Evolutionary conservation across 2,888 invertebrate species (phyloP), one percentile per base, ranked within the genome.

Genomic region (Cancer borealis): DNA sequence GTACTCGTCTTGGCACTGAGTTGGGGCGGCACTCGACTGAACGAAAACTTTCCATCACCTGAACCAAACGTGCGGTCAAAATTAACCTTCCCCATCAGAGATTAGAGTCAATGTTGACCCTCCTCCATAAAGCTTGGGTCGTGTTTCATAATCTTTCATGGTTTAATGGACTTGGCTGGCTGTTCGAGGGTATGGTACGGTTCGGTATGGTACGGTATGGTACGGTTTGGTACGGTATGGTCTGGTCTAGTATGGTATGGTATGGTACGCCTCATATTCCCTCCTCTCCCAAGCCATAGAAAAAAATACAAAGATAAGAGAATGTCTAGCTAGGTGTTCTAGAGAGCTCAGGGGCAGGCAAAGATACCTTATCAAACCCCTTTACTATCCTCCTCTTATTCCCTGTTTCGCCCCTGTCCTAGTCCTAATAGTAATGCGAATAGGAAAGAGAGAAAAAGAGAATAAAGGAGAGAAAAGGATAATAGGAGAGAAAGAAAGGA

Each of bases 121-220:
- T 94, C 92, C 94, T 94, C 92, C 94, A 94, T 94, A 94, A 94
- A 94, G 90, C 94, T 94, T 94, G 92, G 94, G 89, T 92, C 92
- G 39, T 49, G 92, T 94, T 94, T 94, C 94, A 94, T 92, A 94
- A 94, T 93, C 93, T 54, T 93, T 93, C 93, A 92, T 30, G 88
- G 21, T 88, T 93, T 92, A 92, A 93, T 91, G 88, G 93, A 30
- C 30, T 6, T 26, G 26, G 39, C 39, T 39, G 39, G 39, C 26
- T 66, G 30, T 92, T 54, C 84, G 26, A 84, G 49, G 39, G 39
- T 39, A 39, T 2, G 39, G 39, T 39, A 39, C 2, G 39, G 39
- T 39, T 1, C 2, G 39, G 39, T 39, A 39, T 2, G 39, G 39
- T 39, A 39, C 2, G 39, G 39, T 39, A 39, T 39, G 39, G 39